Evolutionary conservation across 2,888 invertebrate species (phyloP).

Genomic region (Phaonia tiefii): DNA sequence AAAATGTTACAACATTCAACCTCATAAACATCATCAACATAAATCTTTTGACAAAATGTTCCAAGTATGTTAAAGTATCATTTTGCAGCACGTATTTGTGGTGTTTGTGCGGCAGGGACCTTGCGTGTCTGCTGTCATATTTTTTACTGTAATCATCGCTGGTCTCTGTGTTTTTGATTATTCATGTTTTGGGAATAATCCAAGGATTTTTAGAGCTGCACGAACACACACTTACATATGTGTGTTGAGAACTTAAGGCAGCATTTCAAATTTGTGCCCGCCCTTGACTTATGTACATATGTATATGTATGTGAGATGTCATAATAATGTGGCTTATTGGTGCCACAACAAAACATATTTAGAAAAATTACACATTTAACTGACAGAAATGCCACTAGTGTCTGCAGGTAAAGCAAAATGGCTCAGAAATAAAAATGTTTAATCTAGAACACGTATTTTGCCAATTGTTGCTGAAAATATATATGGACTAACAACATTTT

Average conservation of each 20-base stretch:
- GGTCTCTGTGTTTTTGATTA: conserved; percentile 24
- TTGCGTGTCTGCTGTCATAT: conserved; percentile 6
- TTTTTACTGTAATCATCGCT: conserved; percentile 1
- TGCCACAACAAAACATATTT: too few species aligned
- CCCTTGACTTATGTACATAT: conserved; percentile 19
- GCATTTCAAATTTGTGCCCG: neutral
- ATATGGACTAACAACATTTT: too few species aligned
- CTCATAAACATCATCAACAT: conserved; percentile 38
- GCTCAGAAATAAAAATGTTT: too few species aligned
- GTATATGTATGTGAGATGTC: conserved; percentile 2
- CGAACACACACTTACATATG: neutral
- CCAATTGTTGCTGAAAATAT: too few species aligned
- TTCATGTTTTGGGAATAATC: conserved; percentile 6
- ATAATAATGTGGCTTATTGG: too few species aligned
- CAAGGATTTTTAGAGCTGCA: neutral
- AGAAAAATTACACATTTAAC: too few species aligned
- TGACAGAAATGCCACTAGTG: too few species aligned
- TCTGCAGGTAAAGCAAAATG: too few species aligned
- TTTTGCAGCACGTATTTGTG: conserved; percentile 11
- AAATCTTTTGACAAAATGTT: conserved; percentile 23
- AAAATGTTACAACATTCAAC: conserved; percentile 35
- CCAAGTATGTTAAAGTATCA: conserved; percentile 37
- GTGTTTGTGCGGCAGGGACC: neutral
- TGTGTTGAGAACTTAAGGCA: neutral
- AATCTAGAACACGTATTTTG: too few species aligned